Percentiles rank a stretch among this genome's conserved stretches.
phyloP scores from a whole-genome alignment of 2,797 vertebrate genomes.

The Cirrhinus mrigala region DNA sequence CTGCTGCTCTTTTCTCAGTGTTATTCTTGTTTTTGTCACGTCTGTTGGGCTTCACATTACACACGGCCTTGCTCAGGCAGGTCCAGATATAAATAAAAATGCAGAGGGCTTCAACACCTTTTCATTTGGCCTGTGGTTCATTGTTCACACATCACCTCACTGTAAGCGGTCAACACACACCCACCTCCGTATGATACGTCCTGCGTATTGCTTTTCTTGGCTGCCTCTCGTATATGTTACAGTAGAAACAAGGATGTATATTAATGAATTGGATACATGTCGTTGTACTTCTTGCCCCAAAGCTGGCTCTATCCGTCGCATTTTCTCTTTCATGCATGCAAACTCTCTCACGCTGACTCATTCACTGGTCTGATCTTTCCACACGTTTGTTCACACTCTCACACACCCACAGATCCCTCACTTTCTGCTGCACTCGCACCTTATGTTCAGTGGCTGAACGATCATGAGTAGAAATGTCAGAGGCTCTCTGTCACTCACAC shows the following conservation, averaged over 20 bases:
- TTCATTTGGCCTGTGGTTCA: conserved; percentile 29
- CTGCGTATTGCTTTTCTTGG: background rate
- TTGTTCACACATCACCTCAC: conserved; percentile 16
- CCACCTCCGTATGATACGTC: background rate
- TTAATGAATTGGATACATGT: background rate
- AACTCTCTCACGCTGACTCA: conserved; percentile 16
- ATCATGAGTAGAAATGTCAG: conserved; percentile 52
- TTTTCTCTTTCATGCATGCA: conserved; percentile 20
- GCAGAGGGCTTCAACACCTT: conserved; percentile 11
- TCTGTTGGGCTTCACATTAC: conserved; percentile 7
- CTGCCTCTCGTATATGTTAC: background rate
- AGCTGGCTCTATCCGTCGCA: background rate
- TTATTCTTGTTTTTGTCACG: background rate
- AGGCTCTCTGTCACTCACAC: conserved; percentile 31
- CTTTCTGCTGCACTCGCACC: conserved; percentile 30
- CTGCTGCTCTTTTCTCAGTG: background rate
- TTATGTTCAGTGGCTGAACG: conserved; percentile 45
- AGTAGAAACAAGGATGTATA: background rate
- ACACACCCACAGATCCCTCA: conserved; percentile 32
- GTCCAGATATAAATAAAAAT: conserved; percentile 21
- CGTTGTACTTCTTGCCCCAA: conserved; percentile 4
- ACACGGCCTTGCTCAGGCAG: background rate
- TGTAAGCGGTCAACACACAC: background rate
- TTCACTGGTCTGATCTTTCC: conserved; percentile 37
- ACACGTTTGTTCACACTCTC: conserved; percentile 33